Conservation (phyloP, 2,113 vertebrate species). For the Hystrix brachyura region DNA sequence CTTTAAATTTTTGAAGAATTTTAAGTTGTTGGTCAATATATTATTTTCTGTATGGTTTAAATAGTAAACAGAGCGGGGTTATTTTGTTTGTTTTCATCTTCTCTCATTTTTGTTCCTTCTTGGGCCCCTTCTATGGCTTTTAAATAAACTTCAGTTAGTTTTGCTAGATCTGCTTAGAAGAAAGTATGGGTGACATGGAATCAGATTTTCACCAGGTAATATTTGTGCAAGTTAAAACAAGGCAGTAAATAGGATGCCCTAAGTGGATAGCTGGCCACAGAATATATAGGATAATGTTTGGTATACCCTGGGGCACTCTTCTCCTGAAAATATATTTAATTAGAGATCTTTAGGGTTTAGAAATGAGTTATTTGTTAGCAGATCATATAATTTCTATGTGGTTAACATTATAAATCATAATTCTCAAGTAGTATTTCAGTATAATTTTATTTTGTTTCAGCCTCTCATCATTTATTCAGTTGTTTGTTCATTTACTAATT, state of each 20-base stretch:
- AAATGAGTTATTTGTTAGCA: conserved; percentile 23
- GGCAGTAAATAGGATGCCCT: not conserved
- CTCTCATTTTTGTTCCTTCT: not conserved
- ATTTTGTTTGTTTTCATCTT: not conserved
- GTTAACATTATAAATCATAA: not conserved
- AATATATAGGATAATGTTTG: not conserved
- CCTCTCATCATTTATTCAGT: not conserved
- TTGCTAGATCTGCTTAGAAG: not conserved
- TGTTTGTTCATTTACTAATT: not conserved
- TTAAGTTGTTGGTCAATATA: not conserved
- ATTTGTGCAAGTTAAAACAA: conserved; percentile 45
- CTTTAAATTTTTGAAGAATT: conserved; percentile 24
- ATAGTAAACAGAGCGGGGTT: not conserved
- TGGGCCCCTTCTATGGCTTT: not conserved
- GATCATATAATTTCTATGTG: not conserved
- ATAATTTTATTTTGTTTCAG: not conserved
- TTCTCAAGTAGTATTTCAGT: not conserved
- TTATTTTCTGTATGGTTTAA: not conserved
- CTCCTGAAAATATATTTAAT: conserved; percentile 31
- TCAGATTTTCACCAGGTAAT: not conserved
- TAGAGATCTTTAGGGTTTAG: conserved; percentile 1
- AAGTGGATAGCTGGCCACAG: not conserved
- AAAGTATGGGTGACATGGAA: not conserved
- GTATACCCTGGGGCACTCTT: not conserved
- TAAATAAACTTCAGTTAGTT: conserved; percentile 18